Conservation (phyloP, 30 jellyfish, hydroid and myxozoan species). For the Cassiopea xamachana region DNA sequence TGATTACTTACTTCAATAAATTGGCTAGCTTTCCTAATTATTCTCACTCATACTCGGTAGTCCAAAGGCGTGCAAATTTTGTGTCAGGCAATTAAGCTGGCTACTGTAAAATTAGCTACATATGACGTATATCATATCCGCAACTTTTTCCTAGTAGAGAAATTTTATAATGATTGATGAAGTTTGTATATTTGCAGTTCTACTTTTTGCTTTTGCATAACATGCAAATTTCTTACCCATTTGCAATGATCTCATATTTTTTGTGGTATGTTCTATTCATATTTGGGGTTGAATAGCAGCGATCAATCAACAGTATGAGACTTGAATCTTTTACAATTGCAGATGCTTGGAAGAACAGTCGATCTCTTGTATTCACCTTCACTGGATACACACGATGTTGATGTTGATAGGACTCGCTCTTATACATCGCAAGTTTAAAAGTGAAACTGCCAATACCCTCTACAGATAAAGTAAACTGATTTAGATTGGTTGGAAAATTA, state of each 20-base stretch:
- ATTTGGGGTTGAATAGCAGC: slow-evolving; percentile 40
- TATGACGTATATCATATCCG: no score
- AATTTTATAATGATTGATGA: no score
- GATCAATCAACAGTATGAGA: slow-evolving; percentile 35
- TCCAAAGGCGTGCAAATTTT: no score
- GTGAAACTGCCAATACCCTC: slow-evolving; percentile 32
- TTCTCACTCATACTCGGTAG: no score
- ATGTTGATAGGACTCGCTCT: background rate
- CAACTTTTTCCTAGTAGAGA: no score
- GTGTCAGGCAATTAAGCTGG: no score
- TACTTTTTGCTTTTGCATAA: no score
- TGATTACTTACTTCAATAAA: no score
- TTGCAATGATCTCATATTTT: background rate
- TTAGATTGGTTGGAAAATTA: background rate
- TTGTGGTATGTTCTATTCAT: slow-evolving; percentile 27
- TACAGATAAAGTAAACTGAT: background rate
- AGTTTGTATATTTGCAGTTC: no score
- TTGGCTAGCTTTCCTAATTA: no score
- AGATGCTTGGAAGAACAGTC: slow-evolving; percentile 45
- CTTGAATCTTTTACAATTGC: slow-evolving; percentile 25
- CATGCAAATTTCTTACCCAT: background rate
- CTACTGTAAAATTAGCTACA: no score
- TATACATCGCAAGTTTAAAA: slow-evolving; percentile 35
- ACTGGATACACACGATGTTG: slow-evolving; percentile 17
- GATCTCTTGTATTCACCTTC: slow-evolving; percentile 30